phyloP scores from a whole-genome alignment of 2,888 invertebrate species.

The Epistrophella euchroma region DNA sequence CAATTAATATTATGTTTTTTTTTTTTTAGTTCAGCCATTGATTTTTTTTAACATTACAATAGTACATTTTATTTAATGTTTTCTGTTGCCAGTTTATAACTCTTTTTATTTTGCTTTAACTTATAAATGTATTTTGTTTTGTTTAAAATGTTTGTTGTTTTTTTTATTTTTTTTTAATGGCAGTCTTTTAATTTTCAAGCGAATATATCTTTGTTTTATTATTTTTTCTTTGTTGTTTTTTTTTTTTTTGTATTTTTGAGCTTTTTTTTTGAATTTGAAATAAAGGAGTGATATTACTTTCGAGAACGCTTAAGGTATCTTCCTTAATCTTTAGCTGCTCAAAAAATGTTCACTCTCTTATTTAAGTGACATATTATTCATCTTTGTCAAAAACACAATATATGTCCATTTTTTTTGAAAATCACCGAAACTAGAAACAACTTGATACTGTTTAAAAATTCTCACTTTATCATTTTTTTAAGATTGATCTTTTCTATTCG shows the following conservation, averaged over 20 bases:
- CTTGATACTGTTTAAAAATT: constrained; percentile 38
- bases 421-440: constrained; percentile 71
- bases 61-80: constrained; percentile 54
- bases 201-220: constrained; percentile 31
- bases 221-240: constrained; percentile 30
- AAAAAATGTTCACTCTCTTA: neutral
- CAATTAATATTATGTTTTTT: constrained; percentile 55
- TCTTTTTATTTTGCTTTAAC: constrained; percentile 52
- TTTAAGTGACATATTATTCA: neutral
- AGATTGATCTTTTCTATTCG: constrained; percentile 50
- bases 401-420: constrained; percentile 47
- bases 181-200: constrained; percentile 73
- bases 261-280: neutral
- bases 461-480: constrained; percentile 33
- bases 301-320: neutral
- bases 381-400: constrained; percentile 25
- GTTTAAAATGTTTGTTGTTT: constrained; percentile 31
- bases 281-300: neutral
- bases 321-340: neutral
- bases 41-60: constrained; percentile 61
- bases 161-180: constrained; percentile 67
- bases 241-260: constrained; percentile 9
- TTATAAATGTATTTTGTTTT: constrained; percentile 75
- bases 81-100: constrained; percentile 49
- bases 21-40: constrained; percentile 62